phyloP scores from a whole-genome alignment of 1,140 invertebrate species.

The Eumaeus atala region DNA sequence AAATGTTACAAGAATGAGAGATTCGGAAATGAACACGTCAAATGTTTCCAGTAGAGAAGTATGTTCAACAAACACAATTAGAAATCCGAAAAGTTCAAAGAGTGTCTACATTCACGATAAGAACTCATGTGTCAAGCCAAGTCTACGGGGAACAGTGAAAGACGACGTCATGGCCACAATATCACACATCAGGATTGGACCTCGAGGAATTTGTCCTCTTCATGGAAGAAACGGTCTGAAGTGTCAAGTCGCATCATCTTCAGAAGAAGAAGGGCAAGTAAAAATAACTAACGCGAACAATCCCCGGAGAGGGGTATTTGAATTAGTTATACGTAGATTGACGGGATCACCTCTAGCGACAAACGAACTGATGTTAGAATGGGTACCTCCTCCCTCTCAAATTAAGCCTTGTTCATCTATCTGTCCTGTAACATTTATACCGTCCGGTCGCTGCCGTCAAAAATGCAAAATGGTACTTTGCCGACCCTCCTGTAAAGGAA shows the following conservation, averaged over 20 bases:
- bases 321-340: slow-evolving; percentile 53
- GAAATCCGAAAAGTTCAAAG: too few species aligned
- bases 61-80: too few species aligned
- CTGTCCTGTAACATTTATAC: slow-evolving; percentile 30
- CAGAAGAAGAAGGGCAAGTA: slow-evolving; percentile 42
- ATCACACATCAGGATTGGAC: slow-evolving; percentile 53
- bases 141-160: slow-evolving; percentile 29
- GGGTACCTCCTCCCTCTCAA: slow-evolving; percentile 51
- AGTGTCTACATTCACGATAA: not conserved
- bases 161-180: slow-evolving; percentile 50
- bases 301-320: slow-evolving; percentile 60
- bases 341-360: slow-evolving; percentile 57
- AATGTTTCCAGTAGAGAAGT: too few species aligned
- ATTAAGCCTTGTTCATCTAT: slow-evolving; percentile 32
- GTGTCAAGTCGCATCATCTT: slow-evolving; percentile 40
- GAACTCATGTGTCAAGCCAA: slow-evolving; percentile 30
- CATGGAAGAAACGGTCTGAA: slow-evolving; percentile 48
- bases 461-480: slow-evolving; percentile 48
- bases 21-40: too few species aligned
- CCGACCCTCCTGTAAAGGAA: slow-evolving; percentile 34
- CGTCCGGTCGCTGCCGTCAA: slow-evolving; percentile 27
- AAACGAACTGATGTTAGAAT: slow-evolving; percentile 63
- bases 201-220: slow-evolving; percentile 45
- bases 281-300: slow-evolving; percentile 52
- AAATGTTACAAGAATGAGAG: too few species aligned